These are phyloP conservation scores for Sceliomorpha sp. DNA, from an alignment of 2,888 invertebrate genomes.

Conservation along the genomic window DNA sequence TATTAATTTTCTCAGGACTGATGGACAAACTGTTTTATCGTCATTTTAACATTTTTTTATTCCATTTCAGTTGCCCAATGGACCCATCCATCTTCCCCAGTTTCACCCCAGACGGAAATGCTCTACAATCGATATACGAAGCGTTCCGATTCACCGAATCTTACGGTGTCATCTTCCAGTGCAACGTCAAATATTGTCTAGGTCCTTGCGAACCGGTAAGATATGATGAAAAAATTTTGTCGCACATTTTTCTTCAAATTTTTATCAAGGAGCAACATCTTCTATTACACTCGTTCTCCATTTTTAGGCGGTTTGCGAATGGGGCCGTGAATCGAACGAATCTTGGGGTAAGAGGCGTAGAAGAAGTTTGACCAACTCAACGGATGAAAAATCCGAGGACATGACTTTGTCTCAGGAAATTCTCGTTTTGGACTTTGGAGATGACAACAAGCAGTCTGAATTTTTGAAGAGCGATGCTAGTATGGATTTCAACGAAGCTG, in stretches of 20 bases:
- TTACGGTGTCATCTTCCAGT: constrained; percentile 98
- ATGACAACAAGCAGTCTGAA: constrained; percentile 92
- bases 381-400: constrained; percentile 87
- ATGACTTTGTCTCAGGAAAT: constrained; percentile 98
- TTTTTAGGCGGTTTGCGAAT: constrained; percentile 91
- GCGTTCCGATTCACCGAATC: constrained; percentile 98
- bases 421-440: constrained; percentile 94
- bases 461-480: constrained; percentile 89
- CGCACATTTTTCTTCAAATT: too few species aligned
- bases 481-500: constrained; percentile 81
- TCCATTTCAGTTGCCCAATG: constrained; percentile 87
- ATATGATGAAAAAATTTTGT: constrained; percentile 51
- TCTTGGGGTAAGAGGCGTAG: constrained; percentile 95
- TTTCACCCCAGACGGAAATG: constrained; percentile 94
- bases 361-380: constrained; percentile 84
- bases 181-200: constrained; percentile 97
- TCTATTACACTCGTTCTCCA: too few species aligned
- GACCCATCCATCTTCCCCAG: constrained; percentile 97
- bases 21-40: too few species aligned
- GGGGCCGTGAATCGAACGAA: constrained; percentile 93
- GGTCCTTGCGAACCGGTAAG: constrained; percentile 96
- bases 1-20: too few species aligned
- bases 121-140: constrained; percentile 91
- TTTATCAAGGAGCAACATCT: too few species aligned
- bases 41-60: constrained; percentile 1